A percentile compares a stretch with the other conserved stretches of the same genome.
These are phyloP conservation scores for Sylvia borin DNA, from an alignment of 2,797 vertebrate genomes.

Conservation along the genomic window DNA sequence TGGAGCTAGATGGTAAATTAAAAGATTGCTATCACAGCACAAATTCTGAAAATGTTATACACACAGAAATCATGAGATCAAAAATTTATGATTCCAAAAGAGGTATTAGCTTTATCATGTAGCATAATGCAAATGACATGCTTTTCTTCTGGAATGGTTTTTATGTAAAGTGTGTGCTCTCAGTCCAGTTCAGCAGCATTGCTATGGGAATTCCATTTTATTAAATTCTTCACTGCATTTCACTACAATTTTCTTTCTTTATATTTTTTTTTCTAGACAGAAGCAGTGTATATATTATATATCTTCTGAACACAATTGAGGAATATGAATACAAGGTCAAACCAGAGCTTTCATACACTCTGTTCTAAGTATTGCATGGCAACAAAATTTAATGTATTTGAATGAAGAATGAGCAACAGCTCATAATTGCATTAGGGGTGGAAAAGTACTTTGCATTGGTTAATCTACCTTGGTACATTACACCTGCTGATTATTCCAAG, in stretches of 20 bases:
- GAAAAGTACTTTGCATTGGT: neutral
- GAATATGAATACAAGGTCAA: neutral
- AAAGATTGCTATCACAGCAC: neutral
- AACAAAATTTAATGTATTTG: neutral
- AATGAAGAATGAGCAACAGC: neutral
- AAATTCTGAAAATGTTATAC: slow-evolving; percentile 4
- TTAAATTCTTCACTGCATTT: neutral
- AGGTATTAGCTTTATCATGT: neutral
- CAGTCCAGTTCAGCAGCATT: neutral
- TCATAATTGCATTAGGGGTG: neutral
- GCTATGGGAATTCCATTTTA: neutral
- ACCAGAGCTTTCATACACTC: neutral
- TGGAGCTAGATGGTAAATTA: slow-evolving; percentile 10
- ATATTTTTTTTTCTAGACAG: neutral
- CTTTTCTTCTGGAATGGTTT: neutral
- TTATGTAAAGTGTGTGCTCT: neutral
- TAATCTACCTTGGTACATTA: neutral
- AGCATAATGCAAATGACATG: neutral
- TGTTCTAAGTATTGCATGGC: neutral
- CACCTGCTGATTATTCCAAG: neutral
- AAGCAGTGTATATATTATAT: neutral
- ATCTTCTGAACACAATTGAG: neutral
- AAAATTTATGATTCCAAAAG: neutral
- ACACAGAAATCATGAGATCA: neutral
- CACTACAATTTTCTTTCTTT: neutral